phyloP scores from a whole-genome alignment of 2,888 invertebrate genomes.

The Agrilus cyanescens region DNA sequence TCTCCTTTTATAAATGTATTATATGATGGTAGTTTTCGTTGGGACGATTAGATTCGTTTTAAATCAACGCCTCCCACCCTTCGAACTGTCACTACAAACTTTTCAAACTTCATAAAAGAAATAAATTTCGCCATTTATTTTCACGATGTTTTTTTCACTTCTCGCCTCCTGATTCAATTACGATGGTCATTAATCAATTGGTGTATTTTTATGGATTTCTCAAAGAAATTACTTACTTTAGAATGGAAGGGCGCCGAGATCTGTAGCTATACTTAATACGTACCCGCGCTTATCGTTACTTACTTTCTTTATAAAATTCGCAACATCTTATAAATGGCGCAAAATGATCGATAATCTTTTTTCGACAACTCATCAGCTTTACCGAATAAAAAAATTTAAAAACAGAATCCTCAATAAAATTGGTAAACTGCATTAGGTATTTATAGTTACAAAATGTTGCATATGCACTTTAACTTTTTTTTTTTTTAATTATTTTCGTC shows the following conservation, averaged over 20 bases:
- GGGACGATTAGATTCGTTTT: slow-evolving; percentile 6
- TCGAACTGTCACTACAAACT: slow-evolving; percentile 32
- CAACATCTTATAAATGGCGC: slow-evolving; percentile 5
- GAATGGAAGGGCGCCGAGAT: too few species aligned
- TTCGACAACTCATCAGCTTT: too few species aligned
- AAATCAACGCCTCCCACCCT: slow-evolving; percentile 19
- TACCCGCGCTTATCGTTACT: not conserved
- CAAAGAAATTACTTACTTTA: slow-evolving; percentile 28
- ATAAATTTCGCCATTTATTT: slow-evolving; percentile 33
- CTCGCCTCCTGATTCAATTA: slow-evolving; percentile 36
- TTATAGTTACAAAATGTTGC: too few species aligned
- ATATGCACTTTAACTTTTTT: too few species aligned
- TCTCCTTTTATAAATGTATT: too few species aligned
- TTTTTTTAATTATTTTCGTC: too few species aligned
- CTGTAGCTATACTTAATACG: slow-evolving; percentile 2
- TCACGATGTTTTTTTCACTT: slow-evolving; percentile 30
- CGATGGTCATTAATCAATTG: slow-evolving; percentile 35
- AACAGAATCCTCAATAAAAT: too few species aligned
- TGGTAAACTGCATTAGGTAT: too few species aligned
- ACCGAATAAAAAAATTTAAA: too few species aligned
- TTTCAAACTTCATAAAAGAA: slow-evolving; percentile 30
- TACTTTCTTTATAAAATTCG: slow-evolving; percentile 6
- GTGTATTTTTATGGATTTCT: slow-evolving; percentile 34
- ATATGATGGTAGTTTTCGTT: too few species aligned
- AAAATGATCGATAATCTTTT: not conserved